Base-by-base conservation (phyloP, 2,888 invertebrate species). In the Glyphotaelius pellucidus region DNA sequence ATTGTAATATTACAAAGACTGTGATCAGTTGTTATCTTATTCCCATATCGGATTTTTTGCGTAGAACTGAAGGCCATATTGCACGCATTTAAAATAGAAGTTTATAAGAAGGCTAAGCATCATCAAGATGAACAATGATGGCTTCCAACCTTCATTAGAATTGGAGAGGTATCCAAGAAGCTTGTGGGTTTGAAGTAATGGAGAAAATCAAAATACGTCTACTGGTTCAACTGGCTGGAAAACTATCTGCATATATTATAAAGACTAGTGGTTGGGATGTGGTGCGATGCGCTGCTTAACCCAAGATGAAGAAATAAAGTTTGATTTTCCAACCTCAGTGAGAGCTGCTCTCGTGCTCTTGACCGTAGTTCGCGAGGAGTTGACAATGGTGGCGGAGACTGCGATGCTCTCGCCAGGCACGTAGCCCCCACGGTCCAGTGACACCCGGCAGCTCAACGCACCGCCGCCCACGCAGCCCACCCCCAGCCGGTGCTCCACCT, bases 351-450 rank as follows among this genome's bases (percentile, higher is more conserved):
- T 97, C 12, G 99, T 98, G 93, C 97, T 97, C 95, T 98, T 98
- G 94, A 99, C 98, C 89, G 98, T 98, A 92, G 98, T 98, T 94
- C 97, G 97, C 94, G 98, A 98, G 94, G 97, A 96, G 96, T 99
- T 99, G 94, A 97, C 97, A 90, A 99, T 97, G 93, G 97, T 97
- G 31, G 99, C 99, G 92, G 97, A 97, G 94, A 99, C 97, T 94
- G 97, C 97, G 95, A 99, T 98, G 94, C 98, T 98, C 95, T 99
- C 99, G 4, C 99, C 99, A 25, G 99, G 99, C 93, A 99, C 99
- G 95, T 98, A 99, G 35, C 99, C 99, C 92, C 98, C 98, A 94
- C 99, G 97, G 95, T 99, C 98, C 93, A 99, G 96, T 93, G 98
- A 97, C 93, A 99, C 98, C 94, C 98, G 97, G 94, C 99, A 99